Evolutionary conservation across 37 sponge, comb jelly and placozoan genomes (phyloP).

Genomic region (Theonella swinhoei): DNA sequence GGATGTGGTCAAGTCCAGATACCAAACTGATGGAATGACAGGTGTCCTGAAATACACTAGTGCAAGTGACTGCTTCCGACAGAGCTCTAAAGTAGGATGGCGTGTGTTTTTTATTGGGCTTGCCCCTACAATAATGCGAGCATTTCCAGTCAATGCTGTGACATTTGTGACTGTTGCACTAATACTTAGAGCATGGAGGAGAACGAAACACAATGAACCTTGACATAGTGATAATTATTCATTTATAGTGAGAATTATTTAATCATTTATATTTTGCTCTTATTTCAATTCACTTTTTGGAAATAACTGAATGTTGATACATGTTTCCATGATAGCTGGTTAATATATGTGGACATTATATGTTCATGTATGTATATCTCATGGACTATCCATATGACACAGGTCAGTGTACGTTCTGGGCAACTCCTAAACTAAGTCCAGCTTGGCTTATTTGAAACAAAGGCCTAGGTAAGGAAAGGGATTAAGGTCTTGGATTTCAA

Average conservation of each 20-base stretch:
- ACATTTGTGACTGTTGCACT: constrained; percentile 73
- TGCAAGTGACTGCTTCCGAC: constrained; percentile 68
- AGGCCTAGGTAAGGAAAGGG: too few relatives aligned
- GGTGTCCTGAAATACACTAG: constrained; percentile 50
- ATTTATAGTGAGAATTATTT: not conserved
- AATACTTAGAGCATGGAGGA: constrained; percentile 52
- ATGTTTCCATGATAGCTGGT: not conserved
- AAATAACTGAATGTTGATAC: not conserved
- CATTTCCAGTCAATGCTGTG: constrained; percentile 87
- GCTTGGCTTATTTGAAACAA: too few relatives aligned
- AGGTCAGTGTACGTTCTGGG: too few relatives aligned
- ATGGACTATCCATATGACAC: too few relatives aligned
- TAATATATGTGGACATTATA: not conserved
- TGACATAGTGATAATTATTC: constrained; percentile 1
- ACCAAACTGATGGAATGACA: constrained; percentile 79
- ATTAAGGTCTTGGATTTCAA: too few relatives aligned
- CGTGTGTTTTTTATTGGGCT: constrained; percentile 82
- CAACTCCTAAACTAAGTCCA: too few relatives aligned
- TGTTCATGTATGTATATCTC: too few relatives aligned
- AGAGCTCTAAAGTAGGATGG: constrained; percentile 62
- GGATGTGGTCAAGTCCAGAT: constrained; percentile 86
- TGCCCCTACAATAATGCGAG: constrained; percentile 70
- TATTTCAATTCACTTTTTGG: not conserved
- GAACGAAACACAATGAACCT: not conserved
- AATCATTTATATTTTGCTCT: not conserved